Conservation (phyloP, 2,113 vertebrate genomes). For the Dinomys branickii region DNA sequence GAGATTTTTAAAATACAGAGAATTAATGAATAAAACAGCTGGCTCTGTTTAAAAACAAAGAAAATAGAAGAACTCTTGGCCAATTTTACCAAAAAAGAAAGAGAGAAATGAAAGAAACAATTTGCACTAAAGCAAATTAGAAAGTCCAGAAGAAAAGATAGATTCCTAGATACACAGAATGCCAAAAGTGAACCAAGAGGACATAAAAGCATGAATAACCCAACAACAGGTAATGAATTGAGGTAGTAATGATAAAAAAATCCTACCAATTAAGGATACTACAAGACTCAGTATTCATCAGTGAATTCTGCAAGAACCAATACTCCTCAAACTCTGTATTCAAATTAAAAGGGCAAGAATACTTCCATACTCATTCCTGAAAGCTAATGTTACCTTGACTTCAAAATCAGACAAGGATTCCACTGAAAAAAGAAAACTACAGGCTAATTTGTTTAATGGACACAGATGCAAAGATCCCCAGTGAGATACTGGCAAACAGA, state of each 20-base stretch:
- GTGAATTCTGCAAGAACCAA: neutral
- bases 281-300: neutral
- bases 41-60: neutral
- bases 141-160: neutral
- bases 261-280: too few species aligned
- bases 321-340: neutral
- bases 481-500: neutral
- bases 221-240: neutral
- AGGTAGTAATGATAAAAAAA: neutral
- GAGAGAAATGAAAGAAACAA: neutral
- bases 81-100: neutral
- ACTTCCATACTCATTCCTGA: neutral
- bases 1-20: neutral
- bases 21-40: neutral
- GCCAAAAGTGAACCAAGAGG: neutral
- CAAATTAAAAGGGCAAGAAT: neutral
- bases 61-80: neutral
- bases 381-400: neutral
- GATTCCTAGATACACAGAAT: neutral
- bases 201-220: neutral
- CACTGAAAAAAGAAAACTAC: neutral
- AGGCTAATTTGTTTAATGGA: neutral
- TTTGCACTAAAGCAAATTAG: neutral
- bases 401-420: neutral
- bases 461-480: neutral